phyloP scores from a whole-genome alignment of 2,797 vertebrate species.

The Lateolabrax maculatus region DNA sequence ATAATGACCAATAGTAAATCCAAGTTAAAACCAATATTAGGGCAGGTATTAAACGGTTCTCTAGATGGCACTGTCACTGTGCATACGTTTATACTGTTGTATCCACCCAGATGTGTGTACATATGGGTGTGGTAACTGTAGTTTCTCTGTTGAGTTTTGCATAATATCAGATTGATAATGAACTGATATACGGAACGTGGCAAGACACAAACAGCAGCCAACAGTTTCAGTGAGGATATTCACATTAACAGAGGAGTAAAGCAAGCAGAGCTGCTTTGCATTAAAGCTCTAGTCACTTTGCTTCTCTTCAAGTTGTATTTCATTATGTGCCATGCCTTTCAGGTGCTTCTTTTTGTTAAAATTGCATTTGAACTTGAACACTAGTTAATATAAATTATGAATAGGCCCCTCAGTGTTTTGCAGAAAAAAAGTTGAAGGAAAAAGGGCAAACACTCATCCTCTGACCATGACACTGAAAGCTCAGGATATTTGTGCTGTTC shows the following conservation, averaged over 20 bases:
- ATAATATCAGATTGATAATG: constrained; percentile 11
- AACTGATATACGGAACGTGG: background rate
- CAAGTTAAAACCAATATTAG: background rate
- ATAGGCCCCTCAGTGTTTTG: background rate
- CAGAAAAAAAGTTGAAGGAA: background rate
- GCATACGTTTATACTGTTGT: background rate
- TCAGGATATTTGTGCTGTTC: background rate
- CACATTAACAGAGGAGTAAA: constrained; percentile 19
- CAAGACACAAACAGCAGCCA: constrained; percentile 10
- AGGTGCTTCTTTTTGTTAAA: constrained; percentile 4
- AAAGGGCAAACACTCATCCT: background rate
- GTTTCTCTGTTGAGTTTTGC: constrained; percentile 11
- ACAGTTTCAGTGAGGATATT: constrained; percentile 28
- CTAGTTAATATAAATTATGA: background rate
- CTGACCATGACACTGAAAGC: background rate
- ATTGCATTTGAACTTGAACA: background rate
- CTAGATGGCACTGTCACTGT: constrained; percentile 62
- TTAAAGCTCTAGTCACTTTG: constrained; percentile 12
- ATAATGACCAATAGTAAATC: background rate
- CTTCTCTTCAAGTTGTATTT: constrained; percentile 40
- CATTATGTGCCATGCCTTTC: background rate
- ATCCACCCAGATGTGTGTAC: constrained; percentile 16
- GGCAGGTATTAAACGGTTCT: constrained; percentile 29
- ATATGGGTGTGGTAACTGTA: background rate
- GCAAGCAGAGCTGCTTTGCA: constrained; percentile 22